phyloP scores from a whole-genome alignment of 2,888 invertebrate species.

The Griposia aprilina region DNA sequence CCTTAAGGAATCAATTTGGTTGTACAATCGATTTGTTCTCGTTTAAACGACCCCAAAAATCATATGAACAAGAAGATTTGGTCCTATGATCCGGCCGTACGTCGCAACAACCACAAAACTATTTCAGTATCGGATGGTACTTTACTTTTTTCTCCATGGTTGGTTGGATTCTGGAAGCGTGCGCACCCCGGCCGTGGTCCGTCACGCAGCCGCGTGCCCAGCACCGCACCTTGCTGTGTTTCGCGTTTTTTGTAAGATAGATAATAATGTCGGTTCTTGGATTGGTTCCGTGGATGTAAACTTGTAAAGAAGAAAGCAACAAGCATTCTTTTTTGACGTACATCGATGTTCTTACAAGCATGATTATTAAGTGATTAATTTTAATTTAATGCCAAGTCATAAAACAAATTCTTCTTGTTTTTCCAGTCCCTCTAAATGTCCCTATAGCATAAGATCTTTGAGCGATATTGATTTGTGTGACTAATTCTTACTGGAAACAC shows the following conservation, averaged over 20 bases:
- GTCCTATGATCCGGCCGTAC: background rate
- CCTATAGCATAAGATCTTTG: background rate
- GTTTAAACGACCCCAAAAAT: background rate
- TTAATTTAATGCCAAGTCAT: background rate
- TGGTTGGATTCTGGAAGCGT: conserved; percentile 68
- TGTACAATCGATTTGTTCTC: background rate
- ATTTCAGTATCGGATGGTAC: conserved; percentile 40
- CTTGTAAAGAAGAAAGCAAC: background rate
- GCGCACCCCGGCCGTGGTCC: conserved; percentile 76
- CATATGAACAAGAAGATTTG: background rate
- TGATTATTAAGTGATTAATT: background rate
- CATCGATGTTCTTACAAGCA: background rate
- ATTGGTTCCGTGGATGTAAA: conserved; percentile 49
- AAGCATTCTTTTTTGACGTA: background rate
- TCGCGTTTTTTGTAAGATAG: conserved; percentile 56
- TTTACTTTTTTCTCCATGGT: conserved; percentile 65
- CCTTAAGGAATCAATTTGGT: too few species aligned
- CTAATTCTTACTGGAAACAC: background rate
- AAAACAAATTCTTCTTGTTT: background rate
- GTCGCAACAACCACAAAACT: conserved; percentile 30
- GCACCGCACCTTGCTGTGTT: conserved; percentile 85
- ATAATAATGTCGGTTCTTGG: conserved; percentile 46
- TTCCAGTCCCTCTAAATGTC: background rate
- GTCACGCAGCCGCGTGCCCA: conserved; percentile 89
- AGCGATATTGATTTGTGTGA: background rate